A percentile compares a stretch with the other conserved stretches of the same genome.
phyloP scores from a whole-genome alignment of 2,113 vertebrate species.

The Echinops telfairi region DNA sequence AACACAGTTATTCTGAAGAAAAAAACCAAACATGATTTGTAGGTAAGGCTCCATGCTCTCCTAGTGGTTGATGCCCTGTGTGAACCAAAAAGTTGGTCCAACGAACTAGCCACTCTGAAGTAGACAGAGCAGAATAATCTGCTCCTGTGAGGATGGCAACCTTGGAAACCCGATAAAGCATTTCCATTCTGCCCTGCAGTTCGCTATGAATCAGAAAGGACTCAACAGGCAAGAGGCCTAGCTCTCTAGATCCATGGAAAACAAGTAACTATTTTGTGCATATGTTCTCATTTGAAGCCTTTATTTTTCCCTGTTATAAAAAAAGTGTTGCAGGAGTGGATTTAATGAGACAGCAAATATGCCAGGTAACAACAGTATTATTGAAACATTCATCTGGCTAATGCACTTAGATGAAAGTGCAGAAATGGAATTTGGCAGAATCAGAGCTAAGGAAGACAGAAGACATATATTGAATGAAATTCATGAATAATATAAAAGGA shows the following conservation, averaged over 20 bases:
- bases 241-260: not conserved
- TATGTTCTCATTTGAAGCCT: slow-evolving; percentile 13
- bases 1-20: not conserved
- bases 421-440: not conserved
- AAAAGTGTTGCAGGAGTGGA: not conserved
- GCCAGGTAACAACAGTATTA: not conserved
- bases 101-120: too few species aligned
- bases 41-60: too few species aligned
- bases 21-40: not conserved
- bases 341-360: slow-evolving; percentile 21
- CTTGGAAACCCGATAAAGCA: not conserved
- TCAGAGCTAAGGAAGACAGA: not conserved
- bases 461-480: slow-evolving; percentile 2
- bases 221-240: not conserved
- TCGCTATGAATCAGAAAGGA: not conserved
- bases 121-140: not conserved
- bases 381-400: not conserved
- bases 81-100: too few species aligned
- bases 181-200: not conserved
- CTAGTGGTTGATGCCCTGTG: too few species aligned
- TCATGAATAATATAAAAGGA: not conserved
- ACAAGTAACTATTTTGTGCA: not conserved
- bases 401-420: not conserved
- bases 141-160: not conserved
- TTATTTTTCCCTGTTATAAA: not conserved